phyloP scores from a whole-genome alignment of 2,113 vertebrate species.

The Pandion haliaetus region DNA sequence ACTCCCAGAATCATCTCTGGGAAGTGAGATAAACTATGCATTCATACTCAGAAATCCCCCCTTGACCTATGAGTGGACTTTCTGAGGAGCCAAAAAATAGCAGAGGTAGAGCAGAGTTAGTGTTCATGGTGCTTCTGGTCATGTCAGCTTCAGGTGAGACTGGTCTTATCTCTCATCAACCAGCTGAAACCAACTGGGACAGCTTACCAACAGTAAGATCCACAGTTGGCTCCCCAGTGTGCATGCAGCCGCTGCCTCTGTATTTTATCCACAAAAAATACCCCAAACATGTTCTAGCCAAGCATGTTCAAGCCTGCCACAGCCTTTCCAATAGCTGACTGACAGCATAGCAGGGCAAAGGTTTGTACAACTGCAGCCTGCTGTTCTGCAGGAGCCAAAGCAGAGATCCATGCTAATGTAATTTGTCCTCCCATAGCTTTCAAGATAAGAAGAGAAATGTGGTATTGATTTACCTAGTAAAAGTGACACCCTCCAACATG shows the following conservation, averaged over 20 bases:
- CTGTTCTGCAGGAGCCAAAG: background rate
- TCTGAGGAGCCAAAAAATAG: background rate
- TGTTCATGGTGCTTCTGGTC: background rate
- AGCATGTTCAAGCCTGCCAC: background rate
- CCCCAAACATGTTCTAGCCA: background rate
- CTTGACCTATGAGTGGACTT: background rate
- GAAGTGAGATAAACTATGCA: background rate
- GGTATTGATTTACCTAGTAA: slow-evolving; percentile 9
- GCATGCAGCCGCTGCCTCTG: background rate
- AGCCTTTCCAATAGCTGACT: background rate
- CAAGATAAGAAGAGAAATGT: slow-evolving; percentile 19
- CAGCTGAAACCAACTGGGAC: background rate
- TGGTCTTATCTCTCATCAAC: background rate
- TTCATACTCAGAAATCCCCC: background rate
- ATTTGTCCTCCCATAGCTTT: slow-evolving; percentile 22
- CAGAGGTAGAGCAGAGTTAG: background rate
- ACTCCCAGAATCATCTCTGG: background rate
- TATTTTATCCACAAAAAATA: background rate
- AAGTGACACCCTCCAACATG: slow-evolving; percentile 13
- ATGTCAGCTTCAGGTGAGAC: background rate
- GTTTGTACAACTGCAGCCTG: background rate
- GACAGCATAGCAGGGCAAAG: background rate
- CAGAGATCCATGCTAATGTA: background rate
- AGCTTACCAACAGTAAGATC: background rate
- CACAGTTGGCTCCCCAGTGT: background rate